Percentiles rank a stretch among this genome's conserved stretches.
phyloP scores from a whole-genome alignment of 2,888 invertebrate genomes.

The Cabera pusaria region DNA sequence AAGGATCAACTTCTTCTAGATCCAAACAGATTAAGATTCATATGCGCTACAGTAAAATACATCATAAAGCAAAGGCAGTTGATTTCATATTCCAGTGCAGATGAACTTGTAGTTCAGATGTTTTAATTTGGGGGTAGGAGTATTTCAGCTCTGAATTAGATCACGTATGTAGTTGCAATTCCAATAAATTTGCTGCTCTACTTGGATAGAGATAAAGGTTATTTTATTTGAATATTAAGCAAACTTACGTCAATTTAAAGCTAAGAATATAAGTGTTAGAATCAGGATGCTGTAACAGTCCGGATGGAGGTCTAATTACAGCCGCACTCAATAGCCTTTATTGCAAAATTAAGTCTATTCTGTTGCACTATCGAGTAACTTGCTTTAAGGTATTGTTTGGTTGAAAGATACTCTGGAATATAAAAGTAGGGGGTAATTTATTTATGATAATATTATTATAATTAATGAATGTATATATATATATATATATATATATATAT shows the following conservation, averaged over 20 bases:
- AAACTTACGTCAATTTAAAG: too few species aligned
- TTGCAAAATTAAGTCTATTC: conserved; percentile 64
- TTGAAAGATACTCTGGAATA: too few species aligned
- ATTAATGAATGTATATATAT: too few species aligned
- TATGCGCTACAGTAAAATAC: background rate
- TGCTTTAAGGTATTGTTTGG: conserved; percentile 66
- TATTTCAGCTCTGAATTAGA: too few species aligned
- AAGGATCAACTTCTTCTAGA: conserved; percentile 47
- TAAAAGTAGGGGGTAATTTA: too few species aligned
- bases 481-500: too few species aligned
- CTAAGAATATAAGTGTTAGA: too few species aligned
- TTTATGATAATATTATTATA: too few species aligned
- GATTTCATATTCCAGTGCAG: conserved; percentile 2
- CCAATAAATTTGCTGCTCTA: too few species aligned
- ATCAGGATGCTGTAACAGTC: conserved; percentile 78
- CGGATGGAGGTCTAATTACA: conserved; percentile 78
- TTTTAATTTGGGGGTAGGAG: background rate
- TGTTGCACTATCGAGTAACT: too few species aligned
- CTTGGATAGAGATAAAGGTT: conserved; percentile 11
- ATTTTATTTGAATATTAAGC: conserved; percentile 31
- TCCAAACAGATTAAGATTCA: conserved; percentile 1
- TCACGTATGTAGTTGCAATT: too few species aligned
- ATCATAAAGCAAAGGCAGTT: too few species aligned
- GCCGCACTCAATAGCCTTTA: conserved; percentile 60
- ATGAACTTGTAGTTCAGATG: background rate